Conservation (phyloP, 1,140 invertebrate species). For the Brachionus plicatilis region DNA sequence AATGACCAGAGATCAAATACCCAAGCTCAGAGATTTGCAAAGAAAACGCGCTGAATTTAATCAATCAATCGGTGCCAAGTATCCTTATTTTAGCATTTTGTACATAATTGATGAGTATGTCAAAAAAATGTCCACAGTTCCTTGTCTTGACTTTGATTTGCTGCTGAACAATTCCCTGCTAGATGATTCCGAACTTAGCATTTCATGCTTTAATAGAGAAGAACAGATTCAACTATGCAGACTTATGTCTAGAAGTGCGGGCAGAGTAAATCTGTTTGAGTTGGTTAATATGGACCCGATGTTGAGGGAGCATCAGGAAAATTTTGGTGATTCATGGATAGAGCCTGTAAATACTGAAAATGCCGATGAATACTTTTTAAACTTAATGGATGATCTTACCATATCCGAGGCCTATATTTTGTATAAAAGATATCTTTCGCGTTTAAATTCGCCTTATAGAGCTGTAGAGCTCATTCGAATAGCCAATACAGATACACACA, state of each 20-base stretch:
- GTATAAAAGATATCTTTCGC: not conserved
- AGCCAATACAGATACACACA: not conserved
- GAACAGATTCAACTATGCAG: conserved; percentile 2
- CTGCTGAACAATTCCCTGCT: not conserved
- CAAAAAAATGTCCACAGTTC: conserved; percentile 3
- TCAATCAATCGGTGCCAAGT: not conserved
- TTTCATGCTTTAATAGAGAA: not conserved
- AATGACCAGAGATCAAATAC: not conserved
- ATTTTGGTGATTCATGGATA: not conserved
- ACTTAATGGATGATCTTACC: not conserved
- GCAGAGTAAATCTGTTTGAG: not conserved
- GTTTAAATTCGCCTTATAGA: not conserved
- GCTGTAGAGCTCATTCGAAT: not conserved
- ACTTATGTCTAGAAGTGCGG: not conserved
- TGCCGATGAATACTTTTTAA: not conserved
- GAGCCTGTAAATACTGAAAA: not conserved
- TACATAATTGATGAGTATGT: not conserved
- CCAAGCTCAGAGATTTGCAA: not conserved
- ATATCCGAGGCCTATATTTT: not conserved
- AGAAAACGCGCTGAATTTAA: not conserved
- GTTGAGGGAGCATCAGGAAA: not conserved
- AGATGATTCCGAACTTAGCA: not conserved
- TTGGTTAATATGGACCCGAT: not conserved
- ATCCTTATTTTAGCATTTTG: not conserved
- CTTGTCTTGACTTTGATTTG: not conserved